Conservation (phyloP, 2,113 vertebrate species). For the Phalacrocorax aristotelis region DNA sequence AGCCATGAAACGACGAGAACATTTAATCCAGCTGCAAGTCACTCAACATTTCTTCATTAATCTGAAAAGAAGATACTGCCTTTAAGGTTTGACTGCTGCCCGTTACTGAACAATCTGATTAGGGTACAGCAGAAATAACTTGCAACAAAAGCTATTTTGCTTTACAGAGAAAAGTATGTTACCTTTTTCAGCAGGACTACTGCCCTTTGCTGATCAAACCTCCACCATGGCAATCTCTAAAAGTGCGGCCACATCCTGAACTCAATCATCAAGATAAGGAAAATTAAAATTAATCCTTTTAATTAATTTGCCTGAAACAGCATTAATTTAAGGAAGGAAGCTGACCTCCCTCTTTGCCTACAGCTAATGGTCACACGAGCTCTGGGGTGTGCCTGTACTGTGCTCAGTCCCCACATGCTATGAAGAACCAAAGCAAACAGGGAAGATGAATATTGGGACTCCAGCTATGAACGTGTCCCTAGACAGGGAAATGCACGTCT, state of each 20-base stretch:
- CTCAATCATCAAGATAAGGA: neutral
- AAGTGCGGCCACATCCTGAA: neutral
- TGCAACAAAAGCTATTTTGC: neutral
- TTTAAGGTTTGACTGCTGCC: neutral
- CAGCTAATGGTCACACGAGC: neutral
- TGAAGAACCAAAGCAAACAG: neutral
- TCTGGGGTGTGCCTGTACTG: neutral
- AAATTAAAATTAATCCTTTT: neutral
- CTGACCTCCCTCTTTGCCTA: neutral
- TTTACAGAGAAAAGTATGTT: neutral
- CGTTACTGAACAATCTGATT: neutral
- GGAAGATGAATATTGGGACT: neutral
- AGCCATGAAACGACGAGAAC: too few species aligned
- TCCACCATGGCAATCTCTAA: neutral
- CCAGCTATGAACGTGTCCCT: neutral
- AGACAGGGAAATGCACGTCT: neutral
- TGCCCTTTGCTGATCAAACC: neutral
- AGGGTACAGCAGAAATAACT: neutral
- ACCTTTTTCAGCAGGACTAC: neutral
- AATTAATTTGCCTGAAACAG: neutral
- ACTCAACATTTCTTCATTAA: neutral
- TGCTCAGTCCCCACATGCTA: fast-evolving
- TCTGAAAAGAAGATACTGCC: neutral
- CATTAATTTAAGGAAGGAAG: neutral
- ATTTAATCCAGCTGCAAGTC: too few species aligned